phyloP scores from a whole-genome alignment of 2,797 vertebrate species.

The Oryzias sinensis region DNA sequence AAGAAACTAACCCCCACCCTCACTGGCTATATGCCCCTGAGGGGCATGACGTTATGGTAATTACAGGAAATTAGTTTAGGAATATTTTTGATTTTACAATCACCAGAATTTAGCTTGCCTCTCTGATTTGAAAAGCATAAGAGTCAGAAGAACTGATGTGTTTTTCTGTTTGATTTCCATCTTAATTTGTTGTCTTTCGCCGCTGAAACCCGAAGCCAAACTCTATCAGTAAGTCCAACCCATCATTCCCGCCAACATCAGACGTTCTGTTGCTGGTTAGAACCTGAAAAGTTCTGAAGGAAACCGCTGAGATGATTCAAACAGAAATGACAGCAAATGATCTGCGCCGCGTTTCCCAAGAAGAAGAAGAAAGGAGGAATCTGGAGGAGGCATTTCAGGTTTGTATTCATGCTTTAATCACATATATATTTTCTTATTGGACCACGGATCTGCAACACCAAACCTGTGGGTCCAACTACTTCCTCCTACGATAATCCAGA shows the following conservation, averaged over 20 bases:
- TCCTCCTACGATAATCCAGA: slow-evolving; percentile 47
- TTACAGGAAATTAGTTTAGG: too few relatives aligned
- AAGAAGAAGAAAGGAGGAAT: slow-evolving; percentile 45
- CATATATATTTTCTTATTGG: slow-evolving; percentile 55
- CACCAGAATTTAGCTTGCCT: too few relatives aligned
- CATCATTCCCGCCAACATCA: slow-evolving; percentile 15
- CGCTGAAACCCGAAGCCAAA: slow-evolving; percentile 60
- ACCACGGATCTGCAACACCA: slow-evolving; percentile 67
- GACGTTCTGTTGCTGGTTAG: slow-evolving; percentile 71
- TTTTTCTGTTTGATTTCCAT: too few relatives aligned
- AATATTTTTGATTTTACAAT: too few relatives aligned
- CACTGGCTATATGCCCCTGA: too few relatives aligned
- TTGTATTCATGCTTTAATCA: neutral
- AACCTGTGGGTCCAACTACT: slow-evolving; percentile 48
- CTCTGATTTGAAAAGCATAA: too few relatives aligned
- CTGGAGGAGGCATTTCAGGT: slow-evolving; percentile 24
- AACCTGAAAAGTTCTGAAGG: slow-evolving; percentile 44
- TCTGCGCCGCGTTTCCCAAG: slow-evolving; percentile 60
- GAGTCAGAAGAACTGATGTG: too few relatives aligned
- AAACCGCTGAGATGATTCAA: slow-evolving; percentile 43
- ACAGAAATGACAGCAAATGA: slow-evolving; percentile 39
- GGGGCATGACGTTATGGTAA: too few relatives aligned
- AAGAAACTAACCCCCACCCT: too few relatives aligned
- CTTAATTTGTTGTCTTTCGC: slow-evolving; percentile 6
- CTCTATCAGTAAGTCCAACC: slow-evolving; percentile 51